Base-by-base conservation (phyloP, 2,888 invertebrate species). In the Ichneumon xanthorius region DNA sequence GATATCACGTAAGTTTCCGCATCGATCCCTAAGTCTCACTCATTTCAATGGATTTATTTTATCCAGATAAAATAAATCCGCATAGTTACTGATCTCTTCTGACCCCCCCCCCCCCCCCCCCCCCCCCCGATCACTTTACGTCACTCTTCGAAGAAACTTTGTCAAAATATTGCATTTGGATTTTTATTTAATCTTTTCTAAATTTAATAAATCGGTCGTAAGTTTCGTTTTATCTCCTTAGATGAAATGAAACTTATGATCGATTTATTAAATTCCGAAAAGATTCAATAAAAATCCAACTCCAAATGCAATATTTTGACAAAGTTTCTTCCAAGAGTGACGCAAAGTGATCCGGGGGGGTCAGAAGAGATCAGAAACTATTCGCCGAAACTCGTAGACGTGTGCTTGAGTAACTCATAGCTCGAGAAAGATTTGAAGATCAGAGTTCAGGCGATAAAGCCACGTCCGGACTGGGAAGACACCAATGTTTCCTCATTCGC, bases 381-480 rank as follows among this genome's bases (percentile, higher is more conserved):
- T 82, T 75, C 33, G 30, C 61, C 73, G 70, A 80, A 84, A 61
- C 70, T 63, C 63, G 33, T 63, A 63, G 63, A 63, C 11, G 63
- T 30, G 63, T 33, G n/a, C 63, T 30, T 30, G 30, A 33, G 53
- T 78, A 84, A 61, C 48, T 84, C 55, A 76, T 78, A 75, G 76
- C 45, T 58, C 22, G 48, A 53, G 77, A 86, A 83, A 90, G 89
- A 90, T 91, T 91, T 91, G 87, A 78, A 89, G 91, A 89, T 91
- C 91, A 91, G 85, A 92, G 91, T 90, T 92, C 91, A 88, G 37
- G 76, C 75, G 92, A 92, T 92, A 92, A 92, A 63, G 50, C 58
- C 67, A 68, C 55, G 68, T 79, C 53, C 14, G 45, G 71, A 84
- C 76, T 70, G 75, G 22, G 22, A 48, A 76, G 71, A 79, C 19